phyloP scores from a whole-genome alignment of 2,888 invertebrate genomes.

The Leucoptera coffeella region DNA sequence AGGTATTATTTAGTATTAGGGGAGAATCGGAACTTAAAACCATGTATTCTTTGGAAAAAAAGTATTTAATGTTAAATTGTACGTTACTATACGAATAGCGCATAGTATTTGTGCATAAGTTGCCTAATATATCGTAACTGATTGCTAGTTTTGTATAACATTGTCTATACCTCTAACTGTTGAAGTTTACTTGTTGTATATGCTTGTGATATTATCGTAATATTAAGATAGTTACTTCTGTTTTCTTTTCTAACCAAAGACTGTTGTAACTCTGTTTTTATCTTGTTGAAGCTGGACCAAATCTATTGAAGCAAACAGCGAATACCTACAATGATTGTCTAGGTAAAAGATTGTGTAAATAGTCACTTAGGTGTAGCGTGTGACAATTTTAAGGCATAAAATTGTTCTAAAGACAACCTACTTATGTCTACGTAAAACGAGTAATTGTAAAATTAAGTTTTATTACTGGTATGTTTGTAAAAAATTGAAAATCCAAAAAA shows the following conservation, averaged over 20 bases:
- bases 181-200: slow-evolving; percentile 8
- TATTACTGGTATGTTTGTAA: too few species aligned
- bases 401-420: too few species aligned
- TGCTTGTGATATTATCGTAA: slow-evolving; percentile 47
- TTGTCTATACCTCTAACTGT: too few species aligned
- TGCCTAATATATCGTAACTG: slow-evolving; percentile 22
- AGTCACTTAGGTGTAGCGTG: too few species aligned
- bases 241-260: slow-evolving; percentile 42
- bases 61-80: slow-evolving; percentile 16
- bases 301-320: too few species aligned
- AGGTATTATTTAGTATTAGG: too few species aligned
- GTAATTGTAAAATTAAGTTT: too few species aligned
- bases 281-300: slow-evolving; percentile 44
- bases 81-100: slow-evolving; percentile 44
- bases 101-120: slow-evolving; percentile 48
- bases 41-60: slow-evolving; percentile 21
- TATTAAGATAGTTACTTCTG: slow-evolving; percentile 32
- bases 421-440: too few species aligned
- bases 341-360: too few species aligned
- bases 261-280: slow-evolving; percentile 33
- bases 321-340: too few species aligned
- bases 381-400: too few species aligned
- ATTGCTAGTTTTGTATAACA: slow-evolving; percentile 10
- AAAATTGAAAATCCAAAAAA: too few species aligned
- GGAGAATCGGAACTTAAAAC: neutral